A percentile compares a stretch with the other conserved stretches of the same genome.
These are phyloP conservation scores for Lontra canadensis DNA, from an alignment of 2,113 vertebrate species.

Conservation along the genomic window DNA sequence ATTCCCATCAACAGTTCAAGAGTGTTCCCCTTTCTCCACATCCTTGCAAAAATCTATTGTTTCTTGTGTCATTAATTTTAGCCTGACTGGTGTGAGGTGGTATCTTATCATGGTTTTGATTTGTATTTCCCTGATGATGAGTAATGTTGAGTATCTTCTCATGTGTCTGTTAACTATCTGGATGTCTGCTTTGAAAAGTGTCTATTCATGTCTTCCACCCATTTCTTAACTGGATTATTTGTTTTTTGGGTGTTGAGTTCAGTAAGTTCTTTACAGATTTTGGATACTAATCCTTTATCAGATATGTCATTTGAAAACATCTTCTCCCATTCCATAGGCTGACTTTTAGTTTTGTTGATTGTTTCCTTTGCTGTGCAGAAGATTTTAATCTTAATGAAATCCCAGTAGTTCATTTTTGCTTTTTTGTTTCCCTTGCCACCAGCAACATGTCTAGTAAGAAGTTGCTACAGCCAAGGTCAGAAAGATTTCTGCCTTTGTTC, in stretches of 20 bases:
- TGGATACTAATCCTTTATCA: neutral
- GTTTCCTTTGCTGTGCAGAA: neutral
- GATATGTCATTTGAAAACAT: neutral
- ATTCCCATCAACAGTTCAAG: too few relatives aligned
- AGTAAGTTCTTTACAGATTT: neutral
- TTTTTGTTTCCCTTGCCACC: neutral
- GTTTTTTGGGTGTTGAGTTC: neutral
- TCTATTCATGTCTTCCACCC: too few relatives aligned
- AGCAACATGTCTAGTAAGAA: neutral
- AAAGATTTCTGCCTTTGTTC: neutral
- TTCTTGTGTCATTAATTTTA: too few relatives aligned
- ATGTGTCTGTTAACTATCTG: too few relatives aligned
- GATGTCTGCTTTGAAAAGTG: too few relatives aligned
- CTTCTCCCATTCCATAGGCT: neutral
- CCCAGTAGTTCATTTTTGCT: neutral
- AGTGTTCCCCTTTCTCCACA: too few relatives aligned
- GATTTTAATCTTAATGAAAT: neutral
- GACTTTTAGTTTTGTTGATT: neutral
- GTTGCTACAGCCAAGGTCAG: neutral
- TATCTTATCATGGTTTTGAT: too few relatives aligned
- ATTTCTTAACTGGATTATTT: neutral
- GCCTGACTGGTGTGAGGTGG: too few relatives aligned
- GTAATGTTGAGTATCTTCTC: too few relatives aligned
- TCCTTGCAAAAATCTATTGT: too few relatives aligned
- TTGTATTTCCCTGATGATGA: too few relatives aligned